Conservation (phyloP, 2,888 invertebrate species). For the Cremastinae sp. region DNA sequence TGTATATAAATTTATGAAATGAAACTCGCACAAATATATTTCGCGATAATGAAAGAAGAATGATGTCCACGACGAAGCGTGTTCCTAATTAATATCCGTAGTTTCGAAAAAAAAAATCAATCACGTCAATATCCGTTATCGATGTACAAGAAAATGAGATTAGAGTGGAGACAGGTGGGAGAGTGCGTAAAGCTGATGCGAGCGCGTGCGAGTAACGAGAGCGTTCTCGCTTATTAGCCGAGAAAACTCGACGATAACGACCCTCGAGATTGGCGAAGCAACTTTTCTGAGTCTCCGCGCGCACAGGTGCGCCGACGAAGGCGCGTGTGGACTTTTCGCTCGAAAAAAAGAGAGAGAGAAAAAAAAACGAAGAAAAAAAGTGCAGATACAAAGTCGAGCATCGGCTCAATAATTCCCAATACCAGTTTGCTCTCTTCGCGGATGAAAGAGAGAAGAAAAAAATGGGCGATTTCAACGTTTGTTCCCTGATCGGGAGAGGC, state of each 20-base stretch:
- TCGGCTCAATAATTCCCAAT: conserved; percentile 12
- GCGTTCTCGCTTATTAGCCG: not conserved
- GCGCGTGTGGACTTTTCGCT: conserved; percentile 51
- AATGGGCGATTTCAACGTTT: not conserved
- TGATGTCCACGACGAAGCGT: too few species aligned
- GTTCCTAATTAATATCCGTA: too few species aligned
- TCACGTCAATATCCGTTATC: too few species aligned
- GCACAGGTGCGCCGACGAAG: conserved; percentile 46
- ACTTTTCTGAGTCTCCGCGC: conserved; percentile 17
- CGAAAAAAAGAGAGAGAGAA: conserved; percentile 1
- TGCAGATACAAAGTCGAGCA: conserved; percentile 5
- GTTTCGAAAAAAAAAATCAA: too few species aligned
- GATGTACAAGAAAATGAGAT: too few species aligned
- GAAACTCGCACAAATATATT: too few species aligned
- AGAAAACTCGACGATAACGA: conserved; percentile 47
- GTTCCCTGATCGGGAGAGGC: conserved; percentile 34
- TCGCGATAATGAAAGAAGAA: too few species aligned
- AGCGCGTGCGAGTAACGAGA: too few species aligned
- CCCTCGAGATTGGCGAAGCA: conserved; percentile 32
- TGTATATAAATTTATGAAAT: too few species aligned
- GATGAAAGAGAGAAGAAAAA: too few species aligned
- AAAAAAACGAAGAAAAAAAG: conserved; percentile 26
- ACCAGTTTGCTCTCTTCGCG: conserved; percentile 29
- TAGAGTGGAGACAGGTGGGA: not conserved
- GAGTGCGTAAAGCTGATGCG: too few species aligned